These are phyloP conservation scores for Machimus rusticus DNA, from an alignment of 2,888 invertebrate species.

Conservation along the genomic window DNA sequence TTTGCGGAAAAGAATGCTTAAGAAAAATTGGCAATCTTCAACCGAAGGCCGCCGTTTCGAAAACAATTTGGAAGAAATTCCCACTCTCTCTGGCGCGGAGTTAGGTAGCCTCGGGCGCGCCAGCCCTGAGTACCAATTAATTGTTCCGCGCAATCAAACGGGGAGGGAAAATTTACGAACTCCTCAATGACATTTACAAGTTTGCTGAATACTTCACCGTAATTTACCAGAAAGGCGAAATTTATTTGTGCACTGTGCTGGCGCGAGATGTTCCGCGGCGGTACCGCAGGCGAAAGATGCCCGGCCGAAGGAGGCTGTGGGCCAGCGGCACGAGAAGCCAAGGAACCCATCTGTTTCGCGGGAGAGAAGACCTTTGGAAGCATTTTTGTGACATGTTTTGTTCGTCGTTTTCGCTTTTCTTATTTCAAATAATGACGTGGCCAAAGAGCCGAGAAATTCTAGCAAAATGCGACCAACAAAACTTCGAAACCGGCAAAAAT, in stretches of 20 bases:
- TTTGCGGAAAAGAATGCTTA: background rate
- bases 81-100: background rate
- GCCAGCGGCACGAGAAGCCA: background rate
- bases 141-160: conserved; percentile 28
- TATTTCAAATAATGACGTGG: conserved; percentile 18
- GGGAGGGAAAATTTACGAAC: conserved; percentile 39
- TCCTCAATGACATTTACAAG: conserved; percentile 42
- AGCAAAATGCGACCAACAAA: background rate
- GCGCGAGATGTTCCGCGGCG: background rate
- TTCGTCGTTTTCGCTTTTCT: conserved; percentile 13
- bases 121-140: conserved; percentile 29
- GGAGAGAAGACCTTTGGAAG: background rate
- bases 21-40: background rate
- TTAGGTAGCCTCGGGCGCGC: background rate
- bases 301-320: background rate
- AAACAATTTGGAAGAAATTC: conserved; percentile 11
- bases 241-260: conserved; percentile 34
- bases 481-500: conserved; percentile 6
- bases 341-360: conserved; percentile 25
- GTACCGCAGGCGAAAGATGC: background rate
- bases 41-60: background rate
- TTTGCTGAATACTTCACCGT: conserved; percentile 41
- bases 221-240: conserved; percentile 42
- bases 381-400: conserved; percentile 32
- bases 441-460: conserved; percentile 4